Conservation (phyloP, 1,140 invertebrate genomes). For the Lucilia cuprina region DNA sequence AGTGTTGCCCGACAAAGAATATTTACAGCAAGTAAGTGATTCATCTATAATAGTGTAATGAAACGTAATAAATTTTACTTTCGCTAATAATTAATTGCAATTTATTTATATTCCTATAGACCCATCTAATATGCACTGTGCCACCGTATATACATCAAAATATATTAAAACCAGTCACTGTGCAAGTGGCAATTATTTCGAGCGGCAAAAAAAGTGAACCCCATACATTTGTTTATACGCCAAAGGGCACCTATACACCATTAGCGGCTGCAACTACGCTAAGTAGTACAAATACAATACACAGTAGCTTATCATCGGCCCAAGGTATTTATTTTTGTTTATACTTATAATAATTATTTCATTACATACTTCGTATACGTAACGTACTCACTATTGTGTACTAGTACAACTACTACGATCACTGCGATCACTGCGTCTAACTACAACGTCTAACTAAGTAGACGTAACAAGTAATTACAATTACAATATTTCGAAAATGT, state of each 20-base stretch:
- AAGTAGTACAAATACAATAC: constrained; percentile 45
- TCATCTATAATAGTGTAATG: too few relatives aligned
- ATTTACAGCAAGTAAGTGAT: constrained; percentile 77
- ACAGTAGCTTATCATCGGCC: constrained; percentile 41
- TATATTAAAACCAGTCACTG: constrained; percentile 73
- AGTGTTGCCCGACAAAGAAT: constrained; percentile 83
- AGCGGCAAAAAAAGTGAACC: constrained; percentile 89
- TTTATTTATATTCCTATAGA: constrained; percentile 65
- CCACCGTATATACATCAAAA: constrained; percentile 77
- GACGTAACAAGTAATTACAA: background rate
- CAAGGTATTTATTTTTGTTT: constrained; percentile 57
- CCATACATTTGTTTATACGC: constrained; percentile 84
- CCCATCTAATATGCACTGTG: constrained; percentile 91
- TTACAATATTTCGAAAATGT: background rate
- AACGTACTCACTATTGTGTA: background rate
- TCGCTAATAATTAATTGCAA: background rate
- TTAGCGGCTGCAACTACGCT: constrained; percentile 59
- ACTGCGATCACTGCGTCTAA: background rate
- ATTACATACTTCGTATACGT: background rate
- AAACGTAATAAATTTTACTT: background rate
- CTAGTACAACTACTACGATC: too few relatives aligned
- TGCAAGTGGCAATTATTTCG: constrained; percentile 83
- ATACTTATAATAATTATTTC: constrained; percentile 9
- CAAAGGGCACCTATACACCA: constrained; percentile 61
- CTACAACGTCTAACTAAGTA: background rate